A percentile compares a stretch with the other conserved stretches of the same genome.
These are phyloP conservation scores for Chaetodon trifasciatus DNA, from an alignment of 2,797 vertebrate genomes.

Conservation along the genomic window DNA sequence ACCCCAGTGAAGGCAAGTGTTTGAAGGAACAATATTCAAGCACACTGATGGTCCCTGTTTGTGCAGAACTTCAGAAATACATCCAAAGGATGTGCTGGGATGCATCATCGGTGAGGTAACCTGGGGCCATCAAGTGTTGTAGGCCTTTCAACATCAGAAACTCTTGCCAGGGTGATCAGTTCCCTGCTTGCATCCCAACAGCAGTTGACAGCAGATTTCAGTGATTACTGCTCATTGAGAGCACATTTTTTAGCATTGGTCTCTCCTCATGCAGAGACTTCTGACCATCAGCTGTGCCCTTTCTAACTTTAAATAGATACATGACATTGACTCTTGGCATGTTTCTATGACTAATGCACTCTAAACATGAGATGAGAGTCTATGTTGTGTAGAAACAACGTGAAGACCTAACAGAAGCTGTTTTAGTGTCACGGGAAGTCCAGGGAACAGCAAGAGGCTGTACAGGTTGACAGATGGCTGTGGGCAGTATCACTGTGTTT, in stretches of 20 bases:
- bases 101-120: too few species aligned
- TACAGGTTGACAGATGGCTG: slow-evolving; percentile 17
- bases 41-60: neutral
- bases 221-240: neutral
- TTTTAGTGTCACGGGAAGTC: slow-evolving; percentile 45
- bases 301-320: neutral
- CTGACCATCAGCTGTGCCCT: neutral
- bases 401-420: slow-evolving; percentile 12
- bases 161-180: too few species aligned
- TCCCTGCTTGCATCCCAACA: too few species aligned
- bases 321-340: neutral
- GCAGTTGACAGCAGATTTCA: too few species aligned
- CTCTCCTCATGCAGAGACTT: neutral
- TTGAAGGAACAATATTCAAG: neutral
- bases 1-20: neutral
- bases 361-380: neutral
- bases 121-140: too few species aligned
- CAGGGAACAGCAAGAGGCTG: slow-evolving; percentile 27
- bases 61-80: neutral
- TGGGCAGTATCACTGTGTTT: slow-evolving; percentile 55
- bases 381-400: neutral
- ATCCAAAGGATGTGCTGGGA: too few species aligned
- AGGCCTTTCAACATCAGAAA: too few species aligned
- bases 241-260: neutral
- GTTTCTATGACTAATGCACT: neutral